Conservation (phyloP, 2,113 vertebrate genomes). For the Aythya baeri region DNA sequence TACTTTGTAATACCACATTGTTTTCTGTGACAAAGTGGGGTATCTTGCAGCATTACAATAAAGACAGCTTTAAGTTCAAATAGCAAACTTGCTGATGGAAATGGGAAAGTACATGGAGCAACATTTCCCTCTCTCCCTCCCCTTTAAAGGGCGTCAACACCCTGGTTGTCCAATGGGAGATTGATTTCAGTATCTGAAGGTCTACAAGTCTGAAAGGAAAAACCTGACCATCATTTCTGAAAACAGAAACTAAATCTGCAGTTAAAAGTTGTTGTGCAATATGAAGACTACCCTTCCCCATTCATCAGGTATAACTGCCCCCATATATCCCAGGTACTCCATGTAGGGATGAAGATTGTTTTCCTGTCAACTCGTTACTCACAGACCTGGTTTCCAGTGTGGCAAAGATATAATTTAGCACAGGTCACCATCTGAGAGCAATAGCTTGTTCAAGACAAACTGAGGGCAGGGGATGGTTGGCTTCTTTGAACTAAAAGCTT, state of each 20-base stretch:
- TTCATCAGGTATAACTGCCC: neutral
- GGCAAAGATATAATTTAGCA: neutral
- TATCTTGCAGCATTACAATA: neutral
- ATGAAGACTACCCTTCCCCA: neutral
- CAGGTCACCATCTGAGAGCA: conserved; percentile 21
- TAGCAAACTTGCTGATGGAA: neutral
- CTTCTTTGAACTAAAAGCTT: conserved; percentile 41
- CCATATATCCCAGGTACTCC: neutral
- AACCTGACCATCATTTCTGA: neutral
- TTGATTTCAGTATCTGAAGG: neutral
- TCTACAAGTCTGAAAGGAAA: neutral
- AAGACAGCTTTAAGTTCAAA: neutral
- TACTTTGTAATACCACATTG: neutral
- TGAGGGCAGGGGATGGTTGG: neutral
- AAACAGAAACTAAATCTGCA: neutral
- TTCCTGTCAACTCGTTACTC: conserved; percentile 23
- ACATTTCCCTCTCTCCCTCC: neutral
- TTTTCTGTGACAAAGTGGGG: neutral
- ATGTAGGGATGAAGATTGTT: neutral
- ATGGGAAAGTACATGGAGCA: neutral
- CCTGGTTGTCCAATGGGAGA: neutral
- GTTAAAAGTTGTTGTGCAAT: neutral
- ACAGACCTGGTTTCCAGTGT: neutral
- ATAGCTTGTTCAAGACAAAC: conserved; percentile 23
- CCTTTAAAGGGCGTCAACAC: neutral